A percentile compares a stretch with the other conserved stretches of the same genome.
Conservation (phyloP, 2,113 vertebrate genomes). For the Glaucomys volans region DNA sequence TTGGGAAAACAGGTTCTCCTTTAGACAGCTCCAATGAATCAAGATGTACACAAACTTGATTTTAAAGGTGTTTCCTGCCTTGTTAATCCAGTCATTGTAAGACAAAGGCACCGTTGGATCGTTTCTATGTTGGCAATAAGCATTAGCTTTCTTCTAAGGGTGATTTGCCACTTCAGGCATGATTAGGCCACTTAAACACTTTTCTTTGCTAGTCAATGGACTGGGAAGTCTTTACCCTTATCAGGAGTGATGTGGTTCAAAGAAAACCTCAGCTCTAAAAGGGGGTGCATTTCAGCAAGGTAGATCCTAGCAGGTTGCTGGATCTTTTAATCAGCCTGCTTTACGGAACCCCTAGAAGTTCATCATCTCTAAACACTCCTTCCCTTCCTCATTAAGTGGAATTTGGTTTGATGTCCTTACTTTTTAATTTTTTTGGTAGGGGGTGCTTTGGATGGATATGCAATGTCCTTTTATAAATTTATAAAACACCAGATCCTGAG, state of each 20-base stretch:
- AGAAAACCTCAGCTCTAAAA: slow-evolving; percentile 47
- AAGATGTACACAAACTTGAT: slow-evolving; percentile 67
- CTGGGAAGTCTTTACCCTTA: slow-evolving; percentile 67
- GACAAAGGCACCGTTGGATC: slow-evolving; percentile 61
- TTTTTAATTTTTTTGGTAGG: neutral
- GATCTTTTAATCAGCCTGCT: neutral
- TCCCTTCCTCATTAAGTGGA: neutral
- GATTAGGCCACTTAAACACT: slow-evolving; percentile 74
- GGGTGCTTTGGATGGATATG: neutral
- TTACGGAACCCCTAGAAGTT: neutral
- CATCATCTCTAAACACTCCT: neutral
- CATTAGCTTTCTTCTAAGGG: slow-evolving; percentile 65
- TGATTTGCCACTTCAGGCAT: slow-evolving; percentile 66
- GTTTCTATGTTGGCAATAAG: slow-evolving; percentile 27
- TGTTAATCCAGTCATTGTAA: slow-evolving; percentile 71
- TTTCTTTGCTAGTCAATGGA: slow-evolving; percentile 73
- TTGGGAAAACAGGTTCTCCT: slow-evolving; percentile 14
- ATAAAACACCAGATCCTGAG: neutral
- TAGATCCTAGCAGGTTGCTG: neutral
- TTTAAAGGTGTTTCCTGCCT: slow-evolving; percentile 68
- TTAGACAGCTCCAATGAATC: slow-evolving; percentile 61
- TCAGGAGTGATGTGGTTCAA: slow-evolving; percentile 46
- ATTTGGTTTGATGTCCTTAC: neutral
- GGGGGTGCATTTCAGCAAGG: neutral
- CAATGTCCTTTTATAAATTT: neutral